These are phyloP conservation scores for Nephrotoma flavescens DNA, from an alignment of 2,888 invertebrate species.

Conservation along the genomic window DNA sequence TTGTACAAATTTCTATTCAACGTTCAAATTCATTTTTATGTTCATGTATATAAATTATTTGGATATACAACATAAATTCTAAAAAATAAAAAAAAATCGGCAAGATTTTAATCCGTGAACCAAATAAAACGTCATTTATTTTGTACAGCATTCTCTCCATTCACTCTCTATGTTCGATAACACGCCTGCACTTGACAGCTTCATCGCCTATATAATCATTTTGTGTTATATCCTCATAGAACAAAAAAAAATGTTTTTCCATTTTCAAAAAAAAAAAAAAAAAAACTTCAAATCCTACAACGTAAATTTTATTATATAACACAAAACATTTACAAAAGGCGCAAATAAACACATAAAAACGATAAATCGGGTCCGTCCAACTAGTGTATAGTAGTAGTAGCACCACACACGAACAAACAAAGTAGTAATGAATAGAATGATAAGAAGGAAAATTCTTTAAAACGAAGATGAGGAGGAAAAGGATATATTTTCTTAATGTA, in stretches of 20 bases:
- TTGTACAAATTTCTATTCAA: background rate
- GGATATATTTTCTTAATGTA: background rate
- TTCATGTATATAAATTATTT: background rate
- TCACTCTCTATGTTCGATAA: background rate
- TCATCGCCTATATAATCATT: slow-evolving; percentile 11
- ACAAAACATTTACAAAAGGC: background rate
- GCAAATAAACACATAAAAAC: background rate
- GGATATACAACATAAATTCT: background rate
- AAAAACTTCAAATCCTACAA: background rate
- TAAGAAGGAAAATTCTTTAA: background rate
- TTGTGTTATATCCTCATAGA: background rate
- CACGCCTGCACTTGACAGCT: slow-evolving; percentile 10
- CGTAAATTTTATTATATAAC: background rate
- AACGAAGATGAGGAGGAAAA: background rate
- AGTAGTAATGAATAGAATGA: background rate
- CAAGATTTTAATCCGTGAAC: slow-evolving; percentile 3
- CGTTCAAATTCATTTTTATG: background rate
- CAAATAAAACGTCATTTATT: slow-evolving; percentile 5
- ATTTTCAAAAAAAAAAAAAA: background rate
- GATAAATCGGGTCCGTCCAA: background rate
- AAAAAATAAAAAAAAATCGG: background rate
- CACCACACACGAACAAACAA: background rate
- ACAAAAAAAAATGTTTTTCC: background rate
- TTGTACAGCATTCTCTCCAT: background rate
- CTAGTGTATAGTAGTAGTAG: background rate